phyloP scores from a whole-genome alignment of 2,888 invertebrate genomes.

The Lepidonotus clava region DNA sequence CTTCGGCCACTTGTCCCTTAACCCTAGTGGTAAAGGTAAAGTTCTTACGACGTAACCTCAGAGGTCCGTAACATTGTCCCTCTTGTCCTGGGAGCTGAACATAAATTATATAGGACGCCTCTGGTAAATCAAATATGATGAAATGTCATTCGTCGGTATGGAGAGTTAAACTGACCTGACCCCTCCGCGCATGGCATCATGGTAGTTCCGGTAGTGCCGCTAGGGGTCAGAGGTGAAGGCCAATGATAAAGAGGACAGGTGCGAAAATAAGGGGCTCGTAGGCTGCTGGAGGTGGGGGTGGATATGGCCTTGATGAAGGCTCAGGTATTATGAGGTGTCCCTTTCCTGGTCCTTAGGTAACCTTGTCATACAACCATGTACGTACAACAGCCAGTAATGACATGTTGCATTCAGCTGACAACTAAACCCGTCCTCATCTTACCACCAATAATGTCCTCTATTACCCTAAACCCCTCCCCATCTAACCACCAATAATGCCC shows the following conservation, averaged over 20 bases:
- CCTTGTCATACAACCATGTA: no score
- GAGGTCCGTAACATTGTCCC: neutral
- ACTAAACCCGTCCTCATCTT: neutral
- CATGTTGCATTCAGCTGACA: neutral
- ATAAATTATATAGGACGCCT: neutral
- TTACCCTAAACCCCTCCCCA: no score
- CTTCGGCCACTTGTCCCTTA: neutral
- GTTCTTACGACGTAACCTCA: neutral
- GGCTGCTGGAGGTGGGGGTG: neutral
- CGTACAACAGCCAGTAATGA: no score
- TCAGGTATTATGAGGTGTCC: neutral
- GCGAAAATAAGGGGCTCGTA: constrained; percentile 11
- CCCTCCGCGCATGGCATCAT: neutral
- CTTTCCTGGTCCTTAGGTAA: no score
- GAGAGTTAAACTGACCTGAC: neutral
- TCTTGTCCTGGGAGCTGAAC: neutral
- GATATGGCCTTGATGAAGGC: neutral
- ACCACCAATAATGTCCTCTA: neutral
- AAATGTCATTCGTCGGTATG: constrained; percentile 14
- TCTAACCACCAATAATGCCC: no score
- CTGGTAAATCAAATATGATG: constrained; percentile 23
- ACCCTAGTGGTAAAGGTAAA: no score
- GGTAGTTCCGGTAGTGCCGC: neutral
- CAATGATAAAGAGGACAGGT: neutral
- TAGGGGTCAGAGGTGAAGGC: neutral